Percentiles rank a stretch among this genome's conserved stretches.
phyloP scores from a whole-genome alignment of 2,888 invertebrate species.

The Ornithoptera priamus region DNA sequence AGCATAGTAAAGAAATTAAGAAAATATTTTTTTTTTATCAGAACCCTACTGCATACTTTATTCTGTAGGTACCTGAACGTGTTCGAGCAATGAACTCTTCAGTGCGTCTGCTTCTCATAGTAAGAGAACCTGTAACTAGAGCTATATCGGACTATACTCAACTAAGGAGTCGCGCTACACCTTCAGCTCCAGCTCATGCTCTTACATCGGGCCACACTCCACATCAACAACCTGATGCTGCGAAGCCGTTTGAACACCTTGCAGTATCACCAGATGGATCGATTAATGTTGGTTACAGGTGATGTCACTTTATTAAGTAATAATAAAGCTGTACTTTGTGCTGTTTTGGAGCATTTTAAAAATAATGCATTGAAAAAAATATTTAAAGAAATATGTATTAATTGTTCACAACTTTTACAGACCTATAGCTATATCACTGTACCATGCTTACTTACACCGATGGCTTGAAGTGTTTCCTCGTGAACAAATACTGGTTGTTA shows the following conservation, averaged over 20 bases:
- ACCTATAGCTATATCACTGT: slow-evolving; percentile 93
- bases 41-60: background rate
- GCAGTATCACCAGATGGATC: slow-evolving; percentile 89
- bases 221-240: slow-evolving; percentile 61
- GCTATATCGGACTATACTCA: slow-evolving; percentile 99
- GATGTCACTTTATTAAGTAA: background rate
- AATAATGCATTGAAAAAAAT: background rate
- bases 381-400: background rate
- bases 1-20: too few relatives aligned
- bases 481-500: slow-evolving; percentile 95
- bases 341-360: too few relatives aligned
- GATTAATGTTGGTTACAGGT: slow-evolving; percentile 89
- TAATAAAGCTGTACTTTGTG: too few relatives aligned
- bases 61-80: slow-evolving; percentile 90
- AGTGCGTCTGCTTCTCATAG: slow-evolving; percentile 94
- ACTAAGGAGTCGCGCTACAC: slow-evolving; percentile 89
- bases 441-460: slow-evolving; percentile 92
- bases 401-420: slow-evolving; percentile 47
- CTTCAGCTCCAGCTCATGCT: slow-evolving; percentile 82
- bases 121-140: slow-evolving; percentile 96
- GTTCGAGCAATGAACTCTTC: slow-evolving; percentile 96
- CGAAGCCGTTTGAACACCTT: slow-evolving; percentile 88
- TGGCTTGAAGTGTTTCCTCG: slow-evolving; percentile 97
- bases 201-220: slow-evolving; percentile 42
- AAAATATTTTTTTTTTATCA: background rate